phyloP scores from a whole-genome alignment of 2,113 vertebrate species.

The Pollimyrus isidori region DNA sequence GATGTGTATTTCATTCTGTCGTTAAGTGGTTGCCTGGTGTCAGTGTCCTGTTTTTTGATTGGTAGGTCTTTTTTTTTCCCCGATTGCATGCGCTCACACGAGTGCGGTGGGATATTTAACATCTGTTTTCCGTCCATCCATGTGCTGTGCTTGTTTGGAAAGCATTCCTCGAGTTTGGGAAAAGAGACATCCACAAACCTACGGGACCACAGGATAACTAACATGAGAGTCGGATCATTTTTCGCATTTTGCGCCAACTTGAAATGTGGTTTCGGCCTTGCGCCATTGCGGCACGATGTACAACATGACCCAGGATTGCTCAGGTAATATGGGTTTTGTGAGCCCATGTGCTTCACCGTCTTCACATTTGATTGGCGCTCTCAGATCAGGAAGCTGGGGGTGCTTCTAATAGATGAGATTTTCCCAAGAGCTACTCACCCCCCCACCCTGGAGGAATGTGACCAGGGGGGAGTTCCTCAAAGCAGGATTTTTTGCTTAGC shows the following conservation, averaged over 20 bases:
- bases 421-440: background rate
- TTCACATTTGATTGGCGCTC: background rate
- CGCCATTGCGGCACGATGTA: background rate
- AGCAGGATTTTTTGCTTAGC: no score
- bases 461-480: no score
- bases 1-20: slow-evolving; percentile 14
- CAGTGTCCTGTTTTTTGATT: slow-evolving; percentile 10
- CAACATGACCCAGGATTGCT: background rate
- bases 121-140: background rate
- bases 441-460: background rate
- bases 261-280: background rate
- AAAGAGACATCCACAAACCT: background rate
- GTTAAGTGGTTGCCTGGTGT: slow-evolving; percentile 19
- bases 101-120: background rate
- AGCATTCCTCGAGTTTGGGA: background rate
- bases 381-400: background rate
- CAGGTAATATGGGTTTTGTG: background rate
- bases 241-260: background rate
- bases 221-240: background rate
- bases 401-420: background rate
- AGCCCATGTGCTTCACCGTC: background rate
- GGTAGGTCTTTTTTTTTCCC: background rate
- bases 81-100: background rate
- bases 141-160: background rate
- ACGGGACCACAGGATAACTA: background rate